Conservation (phyloP, 1,140 invertebrate genomes). For the Papilio glaucus region DNA sequence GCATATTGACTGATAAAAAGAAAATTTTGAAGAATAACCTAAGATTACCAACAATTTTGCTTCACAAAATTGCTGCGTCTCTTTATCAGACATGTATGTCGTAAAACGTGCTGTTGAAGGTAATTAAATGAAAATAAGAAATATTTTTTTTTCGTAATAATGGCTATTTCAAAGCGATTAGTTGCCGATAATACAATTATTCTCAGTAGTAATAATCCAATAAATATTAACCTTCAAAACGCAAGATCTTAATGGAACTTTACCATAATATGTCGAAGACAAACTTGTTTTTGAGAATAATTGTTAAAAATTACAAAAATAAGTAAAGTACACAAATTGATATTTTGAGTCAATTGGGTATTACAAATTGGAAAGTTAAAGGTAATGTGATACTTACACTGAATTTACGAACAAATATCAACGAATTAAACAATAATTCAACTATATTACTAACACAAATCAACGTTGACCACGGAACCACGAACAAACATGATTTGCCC, state of each 20-base stretch:
- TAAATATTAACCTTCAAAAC: background rate
- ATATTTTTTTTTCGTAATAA: background rate
- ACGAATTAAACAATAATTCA: conserved; percentile 35
- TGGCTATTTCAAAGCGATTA: background rate
- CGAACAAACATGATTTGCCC: conserved; percentile 38
- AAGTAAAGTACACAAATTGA: background rate
- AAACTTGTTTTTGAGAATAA: conserved; percentile 29
- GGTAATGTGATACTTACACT: conserved; percentile 40
- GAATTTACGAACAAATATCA: conserved; percentile 31
- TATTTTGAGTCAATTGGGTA: background rate
- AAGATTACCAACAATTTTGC: background rate
- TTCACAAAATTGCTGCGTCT: background rate
- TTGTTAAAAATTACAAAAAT: conserved; percentile 11
- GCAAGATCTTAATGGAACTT: conserved; percentile 6
- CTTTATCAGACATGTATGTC: conserved; percentile 3
- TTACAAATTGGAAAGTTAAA: background rate
- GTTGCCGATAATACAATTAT: background rate
- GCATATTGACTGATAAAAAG: conserved; percentile 19
- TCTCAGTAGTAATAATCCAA: background rate
- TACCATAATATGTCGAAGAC: conserved; percentile 6
- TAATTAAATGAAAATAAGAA: conserved; percentile 4
- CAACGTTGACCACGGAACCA: conserved; percentile 50
- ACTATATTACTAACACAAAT: conserved; percentile 47
- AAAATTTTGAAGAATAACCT: conserved; percentile 1
- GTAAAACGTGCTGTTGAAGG: conserved; percentile 20